phyloP scores from a whole-genome alignment of 2,888 invertebrate species.

The Incurvaria masculella region DNA sequence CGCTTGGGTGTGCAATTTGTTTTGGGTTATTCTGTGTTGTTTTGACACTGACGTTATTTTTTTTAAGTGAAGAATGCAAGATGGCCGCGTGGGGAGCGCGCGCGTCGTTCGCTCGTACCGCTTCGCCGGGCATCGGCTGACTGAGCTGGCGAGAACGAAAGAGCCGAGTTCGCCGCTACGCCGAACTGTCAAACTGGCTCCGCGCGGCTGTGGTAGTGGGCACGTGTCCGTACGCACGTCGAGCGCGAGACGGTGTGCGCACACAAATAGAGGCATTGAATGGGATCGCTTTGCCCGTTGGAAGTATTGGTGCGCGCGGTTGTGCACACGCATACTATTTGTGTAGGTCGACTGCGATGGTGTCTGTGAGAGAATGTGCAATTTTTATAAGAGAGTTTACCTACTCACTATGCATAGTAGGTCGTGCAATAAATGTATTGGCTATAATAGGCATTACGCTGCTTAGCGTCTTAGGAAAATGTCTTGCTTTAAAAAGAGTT shows the following conservation, averaged over 20 bases:
- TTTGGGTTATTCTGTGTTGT: neutral
- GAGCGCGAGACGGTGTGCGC: neutral
- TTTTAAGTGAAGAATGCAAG: neutral
- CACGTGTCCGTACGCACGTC: neutral
- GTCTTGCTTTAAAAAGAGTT: no score
- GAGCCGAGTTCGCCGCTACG: constrained; percentile 19
- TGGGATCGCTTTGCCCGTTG: neutral
- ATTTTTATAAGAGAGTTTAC: neutral
- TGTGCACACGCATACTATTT: neutral
- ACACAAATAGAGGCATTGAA: neutral
- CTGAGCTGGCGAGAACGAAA: constrained; percentile 27
- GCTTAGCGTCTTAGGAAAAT: no score
- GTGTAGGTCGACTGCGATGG: no score
- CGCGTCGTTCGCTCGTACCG: constrained; percentile 26
- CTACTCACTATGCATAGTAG: no score
- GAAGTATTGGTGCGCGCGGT: neutral
- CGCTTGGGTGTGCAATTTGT: neutral
- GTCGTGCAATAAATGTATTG: no score
- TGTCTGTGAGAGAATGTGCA: neutral
- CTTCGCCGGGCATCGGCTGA: constrained; percentile 51
- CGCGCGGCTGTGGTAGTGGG: constrained; percentile 13
- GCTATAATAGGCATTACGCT: no score
- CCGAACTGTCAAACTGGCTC: constrained; percentile 50
- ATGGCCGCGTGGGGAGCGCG: constrained; percentile 19
- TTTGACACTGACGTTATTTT: neutral